phyloP scores from a whole-genome alignment of 2,888 invertebrate species.

The Automeris io region DNA sequence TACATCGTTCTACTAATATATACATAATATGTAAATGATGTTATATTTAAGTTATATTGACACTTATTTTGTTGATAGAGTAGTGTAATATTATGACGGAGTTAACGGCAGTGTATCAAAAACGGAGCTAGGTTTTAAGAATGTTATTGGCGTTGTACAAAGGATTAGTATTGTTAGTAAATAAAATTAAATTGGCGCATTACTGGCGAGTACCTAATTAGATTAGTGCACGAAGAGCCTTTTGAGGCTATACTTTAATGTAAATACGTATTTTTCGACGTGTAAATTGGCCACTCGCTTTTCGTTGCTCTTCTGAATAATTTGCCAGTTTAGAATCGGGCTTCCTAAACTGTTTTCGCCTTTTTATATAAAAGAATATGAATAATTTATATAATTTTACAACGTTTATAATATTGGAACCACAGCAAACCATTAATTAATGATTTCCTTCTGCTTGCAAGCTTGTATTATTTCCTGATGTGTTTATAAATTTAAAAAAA shows the following conservation, averaged over 20 bases:
- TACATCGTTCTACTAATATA: slow-evolving; percentile 68
- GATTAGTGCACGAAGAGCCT: slow-evolving; percentile 68
- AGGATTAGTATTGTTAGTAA: slow-evolving; percentile 69
- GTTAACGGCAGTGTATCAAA: slow-evolving; percentile 68
- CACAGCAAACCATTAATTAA: slow-evolving; percentile 26
- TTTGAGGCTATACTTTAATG: slow-evolving; percentile 61
- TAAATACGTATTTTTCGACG: slow-evolving; percentile 58
- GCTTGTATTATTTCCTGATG: slow-evolving; percentile 36
- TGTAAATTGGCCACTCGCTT: slow-evolving; percentile 56
- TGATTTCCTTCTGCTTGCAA: slow-evolving; percentile 47
- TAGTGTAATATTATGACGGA: slow-evolving; percentile 58
- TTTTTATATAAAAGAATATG: slow-evolving; percentile 22
- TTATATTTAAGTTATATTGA: slow-evolving; percentile 68
- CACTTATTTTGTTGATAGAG: slow-evolving; percentile 71
- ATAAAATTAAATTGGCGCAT: slow-evolving; percentile 74
- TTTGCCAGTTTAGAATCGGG: slow-evolving; percentile 32
- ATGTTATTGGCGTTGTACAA: slow-evolving; percentile 75
- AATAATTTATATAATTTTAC: slow-evolving; percentile 18
- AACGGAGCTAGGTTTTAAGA: slow-evolving; percentile 60
- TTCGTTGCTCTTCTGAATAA: slow-evolving; percentile 56
- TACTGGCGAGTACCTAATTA: slow-evolving; percentile 78
- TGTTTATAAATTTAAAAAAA: slow-evolving; percentile 27
- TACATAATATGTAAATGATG: slow-evolving; percentile 59
- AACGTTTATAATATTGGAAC: slow-evolving; percentile 19
- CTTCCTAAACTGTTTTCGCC: slow-evolving; percentile 35